Evolutionary conservation across 2,888 invertebrate genomes (phyloP), one percentile per base, ranked within the genome.

Genomic region (Drosophila falleni): DNA sequence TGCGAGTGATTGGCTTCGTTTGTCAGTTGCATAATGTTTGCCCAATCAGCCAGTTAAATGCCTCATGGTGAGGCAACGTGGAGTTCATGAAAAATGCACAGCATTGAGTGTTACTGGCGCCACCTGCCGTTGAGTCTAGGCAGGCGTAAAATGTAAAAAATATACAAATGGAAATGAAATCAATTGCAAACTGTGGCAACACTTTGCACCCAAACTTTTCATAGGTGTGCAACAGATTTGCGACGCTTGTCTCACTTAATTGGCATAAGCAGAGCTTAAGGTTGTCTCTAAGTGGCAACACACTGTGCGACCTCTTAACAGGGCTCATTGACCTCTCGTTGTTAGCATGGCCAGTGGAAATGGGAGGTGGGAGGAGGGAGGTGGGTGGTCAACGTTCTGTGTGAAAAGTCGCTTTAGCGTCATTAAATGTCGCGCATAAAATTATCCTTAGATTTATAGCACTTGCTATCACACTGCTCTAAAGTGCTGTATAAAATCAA

Each of bases 361-460:
- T 35, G 13, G 16, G 13, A 15, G 16, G 29, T 8, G 26, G 23
- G 37, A 37, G 11, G 6, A n/a, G 13, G 16, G 13, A 15, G 16
- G 29, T 8, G 26, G 23, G 37, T 46, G 11, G 6, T 2, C 37
- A 9, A n/a, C 6, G 5, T n/a, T n/a, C n/a, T 37, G 46, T 37
- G 31, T 10, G 31, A 41, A 50, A 44, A 50, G 72, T 60, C 65
- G 66, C 74, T 53, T 50, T 68, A 69, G 69, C 69, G 19, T 73
- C 80, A 73, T 85, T 75, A 80, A 85, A 65, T 35, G 74, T 56
- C 50, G 62, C 75, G 63, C 64, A 71, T 78, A 80, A 82, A 78
- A 75, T 85, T 82, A 82, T 80, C 82, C 58, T 72, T 71, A 69
- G 83, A 82, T 85, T 85, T 85, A 80, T 82, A 49, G 62, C 64